Evolutionary conservation across 2,797 vertebrate species (phyloP).

Genomic region (Falco peregrinus): DNA sequence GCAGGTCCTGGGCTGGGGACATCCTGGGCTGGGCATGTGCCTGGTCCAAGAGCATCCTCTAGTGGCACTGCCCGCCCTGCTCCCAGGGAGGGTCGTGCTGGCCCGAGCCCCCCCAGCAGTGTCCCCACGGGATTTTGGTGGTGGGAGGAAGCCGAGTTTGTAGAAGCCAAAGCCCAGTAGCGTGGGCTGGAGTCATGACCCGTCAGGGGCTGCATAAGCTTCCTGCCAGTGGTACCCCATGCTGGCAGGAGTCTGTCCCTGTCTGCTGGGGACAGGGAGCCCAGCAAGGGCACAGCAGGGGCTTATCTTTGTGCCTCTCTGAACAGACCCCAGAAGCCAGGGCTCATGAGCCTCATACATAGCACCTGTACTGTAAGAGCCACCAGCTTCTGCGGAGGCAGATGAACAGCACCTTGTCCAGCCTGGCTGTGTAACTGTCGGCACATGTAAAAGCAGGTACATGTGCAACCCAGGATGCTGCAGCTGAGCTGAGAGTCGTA

Average conservation of each 20-base stretch:
- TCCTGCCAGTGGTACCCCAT: rapidly evolving
- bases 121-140: neutral
- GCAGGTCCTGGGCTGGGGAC: neutral
- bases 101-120: no score
- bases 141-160: neutral
- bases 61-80: neutral
- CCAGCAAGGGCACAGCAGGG: neutral
- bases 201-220: neutral
- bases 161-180: neutral
- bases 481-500: neutral
- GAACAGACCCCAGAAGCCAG: neutral
- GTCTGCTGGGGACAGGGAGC: neutral
- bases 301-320: neutral
- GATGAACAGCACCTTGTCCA: neutral
- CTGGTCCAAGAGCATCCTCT: slow-evolving; percentile 65
- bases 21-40: neutral
- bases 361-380: neutral
- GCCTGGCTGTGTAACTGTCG: neutral
- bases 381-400: neutral
- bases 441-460: rapidly evolving
- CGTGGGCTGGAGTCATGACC: neutral
- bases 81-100: neutral
- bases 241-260: neutral
- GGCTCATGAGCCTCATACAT: neutral
- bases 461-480: neutral